A percentile compares a stretch with the other conserved stretches of the same genome.
These are phyloP conservation scores for Ursus arctos DNA, from an alignment of 2,113 vertebrate species.

Conservation along the genomic window DNA sequence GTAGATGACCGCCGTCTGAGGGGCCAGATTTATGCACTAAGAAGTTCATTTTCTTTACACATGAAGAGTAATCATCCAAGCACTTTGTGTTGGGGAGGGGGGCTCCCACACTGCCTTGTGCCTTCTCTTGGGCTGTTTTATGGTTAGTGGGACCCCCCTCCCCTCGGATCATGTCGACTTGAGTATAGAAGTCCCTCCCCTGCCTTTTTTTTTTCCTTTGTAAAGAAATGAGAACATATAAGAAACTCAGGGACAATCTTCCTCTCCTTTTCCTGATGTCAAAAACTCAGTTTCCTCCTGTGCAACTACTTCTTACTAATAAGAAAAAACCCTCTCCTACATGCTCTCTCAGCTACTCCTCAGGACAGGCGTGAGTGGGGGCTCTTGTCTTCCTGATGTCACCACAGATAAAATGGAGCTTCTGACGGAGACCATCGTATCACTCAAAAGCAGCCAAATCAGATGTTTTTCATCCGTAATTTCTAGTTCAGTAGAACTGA, in stretches of 20 bases:
- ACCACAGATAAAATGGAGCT: neutral
- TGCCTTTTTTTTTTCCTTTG: neutral
- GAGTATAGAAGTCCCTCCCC: neutral
- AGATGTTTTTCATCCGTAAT: neutral
- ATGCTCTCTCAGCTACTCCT: neutral
- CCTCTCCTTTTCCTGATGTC: neutral
- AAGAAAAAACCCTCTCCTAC: neutral
- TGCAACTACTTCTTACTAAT: neutral
- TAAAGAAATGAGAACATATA: neutral
- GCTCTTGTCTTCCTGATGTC: neutral
- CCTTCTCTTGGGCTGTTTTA: neutral
- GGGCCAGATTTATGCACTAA: neutral
- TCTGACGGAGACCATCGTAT: neutral
- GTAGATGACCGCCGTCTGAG: neutral
- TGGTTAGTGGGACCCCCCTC: no score
- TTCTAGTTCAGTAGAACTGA: neutral
- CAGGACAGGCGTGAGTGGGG: neutral
- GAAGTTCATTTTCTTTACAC: neutral
- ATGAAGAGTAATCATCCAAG: rapidly evolving
- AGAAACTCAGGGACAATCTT: neutral
- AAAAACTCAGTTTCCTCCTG: neutral
- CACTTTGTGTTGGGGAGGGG: rapidly evolving
- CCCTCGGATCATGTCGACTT: no score
- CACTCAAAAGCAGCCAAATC: neutral
- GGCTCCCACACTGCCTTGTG: neutral